These are phyloP conservation scores for Cantharis rustica DNA, from an alignment of 2,888 invertebrate species.

Conservation along the genomic window DNA sequence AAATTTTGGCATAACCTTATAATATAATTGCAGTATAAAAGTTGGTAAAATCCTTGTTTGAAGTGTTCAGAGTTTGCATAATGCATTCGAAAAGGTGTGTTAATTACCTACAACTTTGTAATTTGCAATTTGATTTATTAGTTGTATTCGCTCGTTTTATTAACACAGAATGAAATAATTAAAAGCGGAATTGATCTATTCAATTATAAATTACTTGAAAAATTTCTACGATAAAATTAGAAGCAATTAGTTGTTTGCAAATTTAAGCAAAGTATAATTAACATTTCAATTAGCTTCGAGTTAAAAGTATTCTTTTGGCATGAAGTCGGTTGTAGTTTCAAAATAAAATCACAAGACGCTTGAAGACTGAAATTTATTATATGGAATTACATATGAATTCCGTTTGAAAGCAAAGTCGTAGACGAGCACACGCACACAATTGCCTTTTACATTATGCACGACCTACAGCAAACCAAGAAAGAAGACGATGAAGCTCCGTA, in stretches of 20 bases:
- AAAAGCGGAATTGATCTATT: not conserved
- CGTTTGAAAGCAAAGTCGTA: conserved; percentile 6
- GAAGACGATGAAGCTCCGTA: not conserved
- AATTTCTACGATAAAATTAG: not conserved
- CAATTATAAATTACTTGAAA: not conserved
- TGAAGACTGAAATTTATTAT: conserved; percentile 5
- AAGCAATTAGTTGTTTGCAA: not conserved
- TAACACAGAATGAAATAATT: not conserved
- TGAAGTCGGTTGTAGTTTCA: not conserved
- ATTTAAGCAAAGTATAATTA: not conserved
- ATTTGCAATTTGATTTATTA: not conserved
- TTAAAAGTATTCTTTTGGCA: not conserved
- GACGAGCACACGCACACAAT: conserved; percentile 17
- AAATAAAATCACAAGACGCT: not conserved
- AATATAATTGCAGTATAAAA: not conserved
- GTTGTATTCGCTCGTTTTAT: not conserved
- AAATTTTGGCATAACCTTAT: not conserved
- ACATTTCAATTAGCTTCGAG: not conserved
- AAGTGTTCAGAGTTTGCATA: not conserved
- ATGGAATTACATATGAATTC: conserved; percentile 2
- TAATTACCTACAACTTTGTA: not conserved
- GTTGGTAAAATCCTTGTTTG: not conserved
- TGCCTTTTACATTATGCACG: conserved; percentile 21
- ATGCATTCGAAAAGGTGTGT: no score
- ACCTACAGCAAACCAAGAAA: conserved; percentile 12